Base-by-base conservation (phyloP, 2,888 invertebrate species). In the Smittia sp. region DNA sequence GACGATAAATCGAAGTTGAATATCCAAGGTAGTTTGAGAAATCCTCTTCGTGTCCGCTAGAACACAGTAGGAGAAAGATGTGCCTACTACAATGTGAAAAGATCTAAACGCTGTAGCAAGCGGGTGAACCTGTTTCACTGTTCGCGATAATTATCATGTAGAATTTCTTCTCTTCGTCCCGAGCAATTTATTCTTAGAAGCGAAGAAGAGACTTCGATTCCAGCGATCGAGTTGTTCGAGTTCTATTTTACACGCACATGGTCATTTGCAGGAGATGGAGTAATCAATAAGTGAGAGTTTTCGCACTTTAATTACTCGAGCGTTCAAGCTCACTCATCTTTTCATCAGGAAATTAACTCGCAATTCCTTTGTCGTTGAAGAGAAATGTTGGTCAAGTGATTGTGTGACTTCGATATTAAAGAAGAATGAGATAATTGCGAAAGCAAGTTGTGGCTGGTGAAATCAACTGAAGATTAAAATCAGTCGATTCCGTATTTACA, bases 141-240 rank as follows among this genome's bases (percentile, higher is more conserved):
- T 25, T 66, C 7, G 58, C 6, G 6, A 39, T 70, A 70, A 70
- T 52, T 70, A 70, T 70, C 58, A 24, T 41, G 41, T 69, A 70
- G 52, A 70, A 70, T 70, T 54, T 58, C 58, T 58, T 58, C 58
- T 58, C 22, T 22, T 18, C 58, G 22, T 22, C 22, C 54, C 27
- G 13, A 3, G 24, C 69, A 70, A 70, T 25, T 54, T 70, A 27
- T 70, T 70, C 69, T 70, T 54, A 70, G 69, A 70, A 70, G 39
- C 38, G 39, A 68, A 70, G 69, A 70, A 70, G 39, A 20, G 39
- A 68, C 15, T 24, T 6, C 11, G 32, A 66, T 32, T 32, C 32
- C 32, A 46, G 22, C 22, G 24, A 32, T 46, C 46, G 18, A 41
- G 39, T 68, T 32, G 66, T 38, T 68, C 68, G 68, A 68, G 68